Percentiles rank a stretch among this genome's conserved stretches.
phyloP scores from a whole-genome alignment of 2,888 invertebrate genomes.

The Carabus problematicus region DNA sequence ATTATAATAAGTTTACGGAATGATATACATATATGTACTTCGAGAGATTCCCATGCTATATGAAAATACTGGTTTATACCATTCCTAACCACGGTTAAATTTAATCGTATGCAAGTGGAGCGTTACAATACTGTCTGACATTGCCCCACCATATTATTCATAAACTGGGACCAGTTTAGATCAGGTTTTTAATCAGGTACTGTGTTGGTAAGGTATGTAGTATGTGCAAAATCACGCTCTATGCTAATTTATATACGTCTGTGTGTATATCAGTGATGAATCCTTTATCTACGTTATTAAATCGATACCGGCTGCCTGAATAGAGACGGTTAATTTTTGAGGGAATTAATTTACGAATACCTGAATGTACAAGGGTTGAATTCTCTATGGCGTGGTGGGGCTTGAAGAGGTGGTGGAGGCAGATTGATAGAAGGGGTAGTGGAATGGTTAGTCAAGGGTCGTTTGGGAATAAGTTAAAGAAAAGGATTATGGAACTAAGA shows the following conservation, averaged over 20 bases:
- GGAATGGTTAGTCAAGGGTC: constrained; percentile 29
- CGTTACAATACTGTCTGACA: constrained; percentile 32
- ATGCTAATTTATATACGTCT: too few relatives aligned
- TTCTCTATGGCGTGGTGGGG: too few relatives aligned
- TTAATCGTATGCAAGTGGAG: constrained; percentile 33
- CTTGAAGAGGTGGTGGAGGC: not conserved
- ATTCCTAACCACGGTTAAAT: not conserved
- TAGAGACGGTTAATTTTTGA: constrained; percentile 35
- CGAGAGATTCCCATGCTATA: not conserved
- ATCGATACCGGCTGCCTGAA: constrained; percentile 26
- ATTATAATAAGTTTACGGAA: too few relatives aligned
- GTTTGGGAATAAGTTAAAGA: constrained; percentile 34
- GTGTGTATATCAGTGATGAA: constrained; percentile 30
- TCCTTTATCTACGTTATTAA: constrained; percentile 34
- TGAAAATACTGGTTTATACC: constrained; percentile 2
- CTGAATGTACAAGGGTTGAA: not conserved
- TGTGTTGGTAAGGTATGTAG: not conserved
- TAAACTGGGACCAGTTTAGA: constrained; percentile 24
- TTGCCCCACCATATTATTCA: constrained; percentile 9
- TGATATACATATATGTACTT: too few relatives aligned
- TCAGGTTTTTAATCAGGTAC: constrained; percentile 31
- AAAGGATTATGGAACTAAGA: constrained; percentile 37
- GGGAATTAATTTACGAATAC: constrained; percentile 27
- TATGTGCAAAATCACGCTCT: constrained; percentile 18
- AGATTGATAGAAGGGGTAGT: not conserved